phyloP scores from a whole-genome alignment of 2,113 vertebrate species.

The Agapornis roseicollis region DNA sequence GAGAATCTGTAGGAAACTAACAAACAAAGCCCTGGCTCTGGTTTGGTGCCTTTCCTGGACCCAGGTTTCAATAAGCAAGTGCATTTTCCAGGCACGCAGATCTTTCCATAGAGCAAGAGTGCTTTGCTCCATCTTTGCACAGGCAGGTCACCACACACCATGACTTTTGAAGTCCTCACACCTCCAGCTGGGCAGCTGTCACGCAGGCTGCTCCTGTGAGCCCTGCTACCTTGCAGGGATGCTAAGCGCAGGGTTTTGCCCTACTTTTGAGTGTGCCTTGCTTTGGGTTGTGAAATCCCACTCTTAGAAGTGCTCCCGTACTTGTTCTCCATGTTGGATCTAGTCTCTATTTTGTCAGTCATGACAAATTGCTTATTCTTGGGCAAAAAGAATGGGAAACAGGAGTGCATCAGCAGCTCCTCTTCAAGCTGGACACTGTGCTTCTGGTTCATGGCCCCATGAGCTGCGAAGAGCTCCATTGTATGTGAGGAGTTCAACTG shows the following conservation, averaged over 20 bases:
- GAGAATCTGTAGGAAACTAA: conserved; percentile 1
- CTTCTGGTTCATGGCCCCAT: rapidly evolving
- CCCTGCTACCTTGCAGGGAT: neutral
- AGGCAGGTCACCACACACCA: neutral
- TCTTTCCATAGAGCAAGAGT: neutral
- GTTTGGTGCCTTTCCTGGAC: neutral
- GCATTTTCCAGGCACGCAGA: neutral
- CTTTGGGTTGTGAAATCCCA: neutral
- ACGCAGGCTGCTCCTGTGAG: neutral
- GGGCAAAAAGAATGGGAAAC: neutral
- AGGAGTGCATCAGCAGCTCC: neutral
- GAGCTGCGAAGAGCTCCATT: neutral
- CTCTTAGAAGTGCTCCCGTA: neutral
- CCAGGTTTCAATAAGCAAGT: conserved; percentile 9
- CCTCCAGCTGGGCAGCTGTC: neutral
- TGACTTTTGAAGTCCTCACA: neutral
- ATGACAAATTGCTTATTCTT: neutral
- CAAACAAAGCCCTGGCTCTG: neutral
- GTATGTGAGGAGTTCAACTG: neutral
- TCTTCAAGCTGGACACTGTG: rapidly evolving
- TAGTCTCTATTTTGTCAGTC: neutral
- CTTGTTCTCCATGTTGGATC: neutral
- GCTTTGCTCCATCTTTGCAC: neutral
- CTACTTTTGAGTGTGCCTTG: neutral
- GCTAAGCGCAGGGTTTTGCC: neutral